A percentile compares a stretch with the other conserved stretches of the same genome.
These are phyloP conservation scores for Philypnodon macrostomus DNA, from an alignment of 2,797 vertebrate species.

Conservation along the genomic window DNA sequence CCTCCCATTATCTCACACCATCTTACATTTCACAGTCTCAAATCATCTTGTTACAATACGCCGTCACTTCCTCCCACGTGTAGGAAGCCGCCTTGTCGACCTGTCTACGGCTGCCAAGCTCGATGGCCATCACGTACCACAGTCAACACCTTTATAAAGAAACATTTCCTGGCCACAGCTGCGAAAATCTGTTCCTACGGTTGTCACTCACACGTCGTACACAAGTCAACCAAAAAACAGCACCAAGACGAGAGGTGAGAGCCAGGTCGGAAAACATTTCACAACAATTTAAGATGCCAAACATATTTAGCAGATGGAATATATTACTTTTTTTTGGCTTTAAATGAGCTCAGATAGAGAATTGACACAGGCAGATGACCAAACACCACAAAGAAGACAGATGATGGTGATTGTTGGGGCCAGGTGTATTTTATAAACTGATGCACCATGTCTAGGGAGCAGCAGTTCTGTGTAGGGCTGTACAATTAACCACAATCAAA, in stretches of 20 bases:
- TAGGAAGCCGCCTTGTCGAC: slow-evolving; percentile 4
- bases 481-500: no score
- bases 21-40: slow-evolving; percentile 3
- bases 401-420: no score
- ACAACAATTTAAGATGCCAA: not conserved
- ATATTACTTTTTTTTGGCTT: not conserved
- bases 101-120: slow-evolving; percentile 4
- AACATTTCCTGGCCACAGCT: slow-evolving; percentile 6
- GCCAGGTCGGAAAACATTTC: not conserved
- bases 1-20: slow-evolving; percentile 7
- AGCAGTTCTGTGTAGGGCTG: no score
- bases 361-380: no score
- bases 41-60: not conserved
- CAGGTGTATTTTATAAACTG: no score
- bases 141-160: slow-evolving; percentile 7
- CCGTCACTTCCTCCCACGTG: slow-evolving; percentile 1
- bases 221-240: not conserved
- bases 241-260: not conserved
- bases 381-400: no score
- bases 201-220: slow-evolving; percentile 2
- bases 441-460: no score
- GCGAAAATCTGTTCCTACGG: slow-evolving; percentile 7
- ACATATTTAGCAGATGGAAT: slow-evolving; percentile 3
- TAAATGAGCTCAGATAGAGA: not conserved
- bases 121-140: slow-evolving; percentile 5